These are phyloP conservation scores for Sitodiplosis mosellana DNA, from an alignment of 1,140 invertebrate genomes.

Conservation along the genomic window DNA sequence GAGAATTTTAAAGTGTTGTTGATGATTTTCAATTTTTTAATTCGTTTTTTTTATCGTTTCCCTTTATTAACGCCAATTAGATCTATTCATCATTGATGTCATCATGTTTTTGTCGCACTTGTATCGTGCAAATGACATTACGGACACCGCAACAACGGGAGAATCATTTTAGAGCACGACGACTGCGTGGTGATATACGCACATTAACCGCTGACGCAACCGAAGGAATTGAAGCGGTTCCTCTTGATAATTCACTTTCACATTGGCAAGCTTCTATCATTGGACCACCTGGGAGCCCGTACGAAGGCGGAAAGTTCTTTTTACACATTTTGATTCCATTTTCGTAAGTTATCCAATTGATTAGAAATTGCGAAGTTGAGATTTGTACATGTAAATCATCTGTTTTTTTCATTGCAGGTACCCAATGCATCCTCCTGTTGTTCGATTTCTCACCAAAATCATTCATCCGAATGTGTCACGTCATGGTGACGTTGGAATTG, in stretches of 20 bases:
- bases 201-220: constrained; percentile 58
- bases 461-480: constrained; percentile 89
- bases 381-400: neutral
- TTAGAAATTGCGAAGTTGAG: neutral
- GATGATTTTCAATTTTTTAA: too few species aligned
- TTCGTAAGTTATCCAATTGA: constrained; percentile 6
- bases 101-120: constrained; percentile 68
- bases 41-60: too few species aligned
- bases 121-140: constrained; percentile 57
- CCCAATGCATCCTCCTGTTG: constrained; percentile 77
- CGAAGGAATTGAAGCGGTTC: constrained; percentile 75
- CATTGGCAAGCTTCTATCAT: constrained; percentile 86
- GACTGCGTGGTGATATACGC: constrained; percentile 49
- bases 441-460: constrained; percentile 76
- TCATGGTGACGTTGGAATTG: constrained; percentile 90
- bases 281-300: constrained; percentile 75
- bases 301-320: constrained; percentile 89
- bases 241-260: constrained; percentile 60
- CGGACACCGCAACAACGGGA: constrained; percentile 38
- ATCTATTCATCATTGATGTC: constrained; percentile 40
- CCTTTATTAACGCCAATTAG: constrained; percentile 18
- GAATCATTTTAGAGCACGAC: constrained; percentile 53
- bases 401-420: constrained; percentile 38
- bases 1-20: too few species aligned
- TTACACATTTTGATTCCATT: constrained; percentile 71